Percentiles rank a stretch among this genome's conserved stretches.
phyloP scores from a whole-genome alignment of 1,140 invertebrate genomes.

The Drosophila bifasciata region DNA sequence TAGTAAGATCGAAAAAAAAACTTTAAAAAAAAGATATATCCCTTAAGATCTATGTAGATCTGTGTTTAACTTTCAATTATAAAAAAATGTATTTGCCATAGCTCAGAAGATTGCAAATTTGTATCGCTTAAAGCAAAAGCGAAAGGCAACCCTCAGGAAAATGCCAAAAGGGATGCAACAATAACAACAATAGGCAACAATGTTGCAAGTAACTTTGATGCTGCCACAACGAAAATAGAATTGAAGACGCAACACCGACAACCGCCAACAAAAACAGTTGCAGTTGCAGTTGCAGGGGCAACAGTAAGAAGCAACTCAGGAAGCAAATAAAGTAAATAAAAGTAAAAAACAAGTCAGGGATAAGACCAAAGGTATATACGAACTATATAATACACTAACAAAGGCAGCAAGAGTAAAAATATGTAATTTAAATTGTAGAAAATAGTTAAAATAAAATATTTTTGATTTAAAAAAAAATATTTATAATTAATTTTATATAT shows the following conservation, averaged over 20 bases:
- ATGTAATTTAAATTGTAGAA: no score
- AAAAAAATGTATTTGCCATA: constrained; percentile 12
- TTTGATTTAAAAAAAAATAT: no score
- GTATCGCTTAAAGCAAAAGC: constrained; percentile 3
- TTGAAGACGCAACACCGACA: constrained; percentile 42
- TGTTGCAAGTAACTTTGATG: constrained; percentile 30
- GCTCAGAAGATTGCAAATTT: constrained; percentile 24
- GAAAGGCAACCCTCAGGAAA: constrained; percentile 5
- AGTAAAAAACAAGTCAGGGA: constrained; percentile 12
- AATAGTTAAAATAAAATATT: no score
- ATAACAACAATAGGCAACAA: constrained; percentile 19
- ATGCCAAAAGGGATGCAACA: constrained; percentile 10
- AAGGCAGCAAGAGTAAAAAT: not conserved
- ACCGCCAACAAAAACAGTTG: constrained; percentile 19
- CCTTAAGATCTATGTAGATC: not conserved
- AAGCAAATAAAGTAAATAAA: constrained; percentile 62
- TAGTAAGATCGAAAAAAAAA: no score
- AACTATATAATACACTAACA: constrained; percentile 6
- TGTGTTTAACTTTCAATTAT: constrained; percentile 9
- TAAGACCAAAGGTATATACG: not conserved
- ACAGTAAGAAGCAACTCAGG: constrained; percentile 28
- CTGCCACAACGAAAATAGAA: constrained; percentile 51
- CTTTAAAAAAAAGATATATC: not conserved
- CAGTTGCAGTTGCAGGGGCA: constrained; percentile 5
- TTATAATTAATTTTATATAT: no score